phyloP scores from a whole-genome alignment of 1,140 invertebrate species.

The Polypedilum vanderplanki region DNA sequence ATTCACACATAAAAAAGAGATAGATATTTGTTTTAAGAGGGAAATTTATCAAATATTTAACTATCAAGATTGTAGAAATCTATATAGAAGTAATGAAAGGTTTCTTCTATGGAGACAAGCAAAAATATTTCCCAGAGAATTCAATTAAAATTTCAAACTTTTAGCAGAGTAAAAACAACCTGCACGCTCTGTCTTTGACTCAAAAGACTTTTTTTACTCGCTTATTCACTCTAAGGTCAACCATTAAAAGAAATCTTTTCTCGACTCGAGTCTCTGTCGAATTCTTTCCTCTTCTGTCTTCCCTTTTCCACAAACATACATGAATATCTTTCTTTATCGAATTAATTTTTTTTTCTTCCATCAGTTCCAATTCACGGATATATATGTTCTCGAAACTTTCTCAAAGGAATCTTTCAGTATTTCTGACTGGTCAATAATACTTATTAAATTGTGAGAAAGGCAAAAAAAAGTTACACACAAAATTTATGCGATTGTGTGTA shows the following conservation, averaged over 20 bases:
- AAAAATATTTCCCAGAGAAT: no score
- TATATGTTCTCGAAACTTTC: conserved; percentile 16
- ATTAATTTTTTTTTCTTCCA: background rate
- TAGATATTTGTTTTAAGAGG: no score
- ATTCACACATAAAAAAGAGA: no score
- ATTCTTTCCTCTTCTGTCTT: background rate
- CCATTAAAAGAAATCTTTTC: conserved; percentile 6
- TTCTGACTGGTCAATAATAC: background rate
- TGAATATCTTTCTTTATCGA: background rate
- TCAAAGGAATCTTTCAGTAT: conserved; percentile 7
- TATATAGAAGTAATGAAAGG: no score
- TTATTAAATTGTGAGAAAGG: background rate
- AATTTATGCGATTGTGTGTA: no score
- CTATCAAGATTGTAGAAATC: no score
- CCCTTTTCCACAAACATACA: background rate
- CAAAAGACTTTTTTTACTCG: background rate
- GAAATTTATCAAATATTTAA: no score
- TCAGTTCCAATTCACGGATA: conserved; percentile 4
- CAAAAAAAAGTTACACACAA: no score
- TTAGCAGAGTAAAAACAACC: background rate
- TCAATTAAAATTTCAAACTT: no score
- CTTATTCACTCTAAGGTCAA: background rate
- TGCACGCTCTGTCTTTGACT: background rate
- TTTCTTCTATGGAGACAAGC: no score
- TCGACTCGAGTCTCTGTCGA: background rate